phyloP scores from a whole-genome alignment of 1,140 invertebrate genomes.

The Probaryconus sp. region DNA sequence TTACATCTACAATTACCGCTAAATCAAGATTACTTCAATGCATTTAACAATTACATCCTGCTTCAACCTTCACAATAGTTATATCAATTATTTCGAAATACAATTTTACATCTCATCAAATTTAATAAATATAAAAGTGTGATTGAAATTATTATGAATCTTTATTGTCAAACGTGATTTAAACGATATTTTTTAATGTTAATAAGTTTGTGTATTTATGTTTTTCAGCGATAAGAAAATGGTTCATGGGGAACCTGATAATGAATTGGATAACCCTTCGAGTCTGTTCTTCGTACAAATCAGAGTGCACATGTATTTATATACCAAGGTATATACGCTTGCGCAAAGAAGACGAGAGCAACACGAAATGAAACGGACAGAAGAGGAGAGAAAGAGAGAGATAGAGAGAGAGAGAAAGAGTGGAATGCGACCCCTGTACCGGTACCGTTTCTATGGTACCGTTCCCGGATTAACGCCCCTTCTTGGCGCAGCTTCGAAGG shows the following conservation, averaged over 20 bases:
- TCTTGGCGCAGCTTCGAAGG: slow-evolving; percentile 60
- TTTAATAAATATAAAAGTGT: too few species aligned
- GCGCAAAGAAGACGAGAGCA: slow-evolving; percentile 46
- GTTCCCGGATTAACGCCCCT: slow-evolving; percentile 73
- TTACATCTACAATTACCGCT: slow-evolving; percentile 8
- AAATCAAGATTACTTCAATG: too few species aligned
- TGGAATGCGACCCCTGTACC: slow-evolving; percentile 68
- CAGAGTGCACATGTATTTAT: slow-evolving; percentile 45
- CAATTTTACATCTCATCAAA: too few species aligned
- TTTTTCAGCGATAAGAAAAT: background rate
- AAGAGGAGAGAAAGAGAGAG: slow-evolving; percentile 45
- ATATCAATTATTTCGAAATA: too few species aligned
- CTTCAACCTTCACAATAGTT: too few species aligned
- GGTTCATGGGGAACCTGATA: slow-evolving; percentile 21
- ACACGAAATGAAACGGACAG: slow-evolving; percentile 35
- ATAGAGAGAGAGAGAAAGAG: slow-evolving; percentile 38
- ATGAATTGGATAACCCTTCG: slow-evolving; percentile 26
- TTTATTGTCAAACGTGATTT: too few species aligned
- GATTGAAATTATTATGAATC: too few species aligned
- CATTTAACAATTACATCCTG: too few species aligned
- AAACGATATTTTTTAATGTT: too few species aligned
- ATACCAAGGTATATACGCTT: slow-evolving; percentile 32
- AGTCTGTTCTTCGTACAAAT: slow-evolving; percentile 29
- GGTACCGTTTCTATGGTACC: slow-evolving; percentile 78
- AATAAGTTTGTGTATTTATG: too few species aligned